Evolutionary conservation across 2,113 vertebrate species (phyloP), one percentile per base, ranked within the genome.

Genomic region (Megaceryle maxima): DNA sequence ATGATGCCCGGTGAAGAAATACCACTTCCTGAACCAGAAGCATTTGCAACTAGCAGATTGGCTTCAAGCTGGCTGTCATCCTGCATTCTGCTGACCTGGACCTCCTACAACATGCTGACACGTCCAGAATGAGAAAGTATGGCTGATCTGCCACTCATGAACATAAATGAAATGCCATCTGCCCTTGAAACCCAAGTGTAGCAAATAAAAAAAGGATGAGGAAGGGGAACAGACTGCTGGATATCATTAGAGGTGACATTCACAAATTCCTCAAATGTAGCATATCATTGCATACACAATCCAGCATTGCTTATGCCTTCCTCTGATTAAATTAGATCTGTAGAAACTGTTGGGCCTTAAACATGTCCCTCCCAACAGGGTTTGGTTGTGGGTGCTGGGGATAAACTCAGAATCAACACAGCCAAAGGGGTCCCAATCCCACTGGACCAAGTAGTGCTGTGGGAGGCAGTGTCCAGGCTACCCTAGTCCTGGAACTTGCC

Each of bases 321-420:
- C 46, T 72, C 28, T 41, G 19, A 43, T 51, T 35, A 78, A 78
- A 39, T 50, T 29, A 67, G 19, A 26, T 62, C 35, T 22, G 26
- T 31, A 62, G 31, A 67, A 78, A n/a, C 8, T 19, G 4, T 35
- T 73, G 2, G 10, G 16, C 22, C 19, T 16, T 72, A 41, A 60
- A 33, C 1, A 0, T 25, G 2, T 28, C 2, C 4, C 4, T 22
- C 1, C 6, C 5, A n/a, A 7, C 11, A 39, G 21, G 17, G 5
- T 63, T 74, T 74, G 4, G 1, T 33, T 83, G 66, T 0, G 0
- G 16, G 6, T 70, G 18, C 29, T 59, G 7, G 7, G 15, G 3
- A 2, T 29, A 28, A 67, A 4, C 9, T 29, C 11, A 46, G 25
- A 28, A 60, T 75, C n/a, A 55, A 8, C 16, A 17, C 5, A 12